Conservation (phyloP, 2,888 invertebrate genomes). For the Scrobipalpa atriplicella region DNA sequence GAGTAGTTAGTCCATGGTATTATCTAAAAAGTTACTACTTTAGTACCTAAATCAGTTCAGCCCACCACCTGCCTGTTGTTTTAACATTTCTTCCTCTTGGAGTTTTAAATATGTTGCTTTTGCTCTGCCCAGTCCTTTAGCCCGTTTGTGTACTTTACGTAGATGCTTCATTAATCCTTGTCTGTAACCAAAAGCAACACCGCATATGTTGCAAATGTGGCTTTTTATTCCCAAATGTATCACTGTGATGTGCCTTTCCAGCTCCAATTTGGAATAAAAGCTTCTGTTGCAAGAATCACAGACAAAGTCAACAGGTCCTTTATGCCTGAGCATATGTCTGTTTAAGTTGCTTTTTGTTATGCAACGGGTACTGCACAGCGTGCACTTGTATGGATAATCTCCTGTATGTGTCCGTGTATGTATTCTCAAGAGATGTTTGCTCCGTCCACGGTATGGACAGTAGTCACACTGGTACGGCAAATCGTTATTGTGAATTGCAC, state of each 20-base stretch:
- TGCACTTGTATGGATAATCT: constrained; percentile 35
- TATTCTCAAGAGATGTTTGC: constrained; percentile 47
- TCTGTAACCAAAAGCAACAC: constrained; percentile 46
- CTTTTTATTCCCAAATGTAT: constrained; percentile 43
- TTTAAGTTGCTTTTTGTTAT: constrained; percentile 53
- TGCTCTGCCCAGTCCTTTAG: constrained; percentile 16
- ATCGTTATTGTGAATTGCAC: constrained; percentile 46
- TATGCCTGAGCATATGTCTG: constrained; percentile 43
- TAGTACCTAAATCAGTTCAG: not conserved
- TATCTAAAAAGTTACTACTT: not conserved
- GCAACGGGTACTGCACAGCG: constrained; percentile 37
- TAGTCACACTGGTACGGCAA: constrained; percentile 51
- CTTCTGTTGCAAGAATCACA: constrained; percentile 43
- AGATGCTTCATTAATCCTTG: constrained; percentile 49
- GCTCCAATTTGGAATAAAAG: constrained; percentile 40
- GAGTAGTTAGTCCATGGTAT: no score
- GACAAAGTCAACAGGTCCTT: constrained; percentile 34
- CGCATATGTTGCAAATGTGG: constrained; percentile 49
- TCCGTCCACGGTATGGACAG: constrained; percentile 52
- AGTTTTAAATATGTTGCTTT: constrained; percentile 24
- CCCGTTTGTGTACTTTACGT: constrained; percentile 47
- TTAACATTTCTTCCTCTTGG: constrained; percentile 9
- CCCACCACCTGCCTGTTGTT: constrained; percentile 37
- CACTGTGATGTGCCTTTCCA: constrained; percentile 43
- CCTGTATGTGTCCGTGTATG: constrained; percentile 39